These are phyloP conservation scores for Gallinago paraguaiae DNA, from an alignment of 2,113 vertebrate genomes.

Conservation along the genomic window DNA sequence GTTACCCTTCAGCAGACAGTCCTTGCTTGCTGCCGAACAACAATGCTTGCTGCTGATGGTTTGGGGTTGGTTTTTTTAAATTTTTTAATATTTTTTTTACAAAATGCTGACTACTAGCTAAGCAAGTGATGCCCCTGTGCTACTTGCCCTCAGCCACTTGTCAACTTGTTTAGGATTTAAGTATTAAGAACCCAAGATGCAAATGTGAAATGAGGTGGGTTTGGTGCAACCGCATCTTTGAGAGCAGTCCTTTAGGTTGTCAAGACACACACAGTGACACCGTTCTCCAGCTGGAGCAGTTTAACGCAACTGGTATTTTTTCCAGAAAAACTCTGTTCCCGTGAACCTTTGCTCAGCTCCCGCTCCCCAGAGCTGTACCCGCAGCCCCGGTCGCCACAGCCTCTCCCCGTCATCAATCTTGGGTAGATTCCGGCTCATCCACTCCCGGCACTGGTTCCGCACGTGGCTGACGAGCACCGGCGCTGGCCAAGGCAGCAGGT, in stretches of 20 bases:
- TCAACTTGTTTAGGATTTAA: not conserved
- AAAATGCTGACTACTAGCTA: not conserved
- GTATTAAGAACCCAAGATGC: not conserved
- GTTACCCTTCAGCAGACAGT: not conserved
- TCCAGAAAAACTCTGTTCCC: not conserved
- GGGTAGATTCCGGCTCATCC: rapidly evolving
- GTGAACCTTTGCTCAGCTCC: rapidly evolving
- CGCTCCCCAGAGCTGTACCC: not conserved
- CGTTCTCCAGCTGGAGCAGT: not conserved
- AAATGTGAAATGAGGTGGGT: not conserved
- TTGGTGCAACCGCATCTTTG: not conserved
- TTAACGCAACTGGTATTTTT: not conserved
- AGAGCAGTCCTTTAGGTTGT: not conserved
- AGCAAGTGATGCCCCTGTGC: not conserved
- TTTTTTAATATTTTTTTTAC: not conserved
- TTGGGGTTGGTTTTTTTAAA: not conserved
- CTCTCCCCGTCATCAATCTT: rapidly evolving
- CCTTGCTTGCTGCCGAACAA: not conserved
- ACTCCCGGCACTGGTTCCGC: not conserved
- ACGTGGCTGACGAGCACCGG: rapidly evolving
- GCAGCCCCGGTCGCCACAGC: not conserved
- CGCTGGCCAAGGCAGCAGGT: not conserved
- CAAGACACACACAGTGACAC: rapidly evolving
- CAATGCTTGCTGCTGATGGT: not conserved
- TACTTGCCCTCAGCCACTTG: not conserved